Evolutionary conservation across 2,113 vertebrate species (phyloP), one percentile per base, ranked within the genome.

Genomic region (Piaya cayana): DNA sequence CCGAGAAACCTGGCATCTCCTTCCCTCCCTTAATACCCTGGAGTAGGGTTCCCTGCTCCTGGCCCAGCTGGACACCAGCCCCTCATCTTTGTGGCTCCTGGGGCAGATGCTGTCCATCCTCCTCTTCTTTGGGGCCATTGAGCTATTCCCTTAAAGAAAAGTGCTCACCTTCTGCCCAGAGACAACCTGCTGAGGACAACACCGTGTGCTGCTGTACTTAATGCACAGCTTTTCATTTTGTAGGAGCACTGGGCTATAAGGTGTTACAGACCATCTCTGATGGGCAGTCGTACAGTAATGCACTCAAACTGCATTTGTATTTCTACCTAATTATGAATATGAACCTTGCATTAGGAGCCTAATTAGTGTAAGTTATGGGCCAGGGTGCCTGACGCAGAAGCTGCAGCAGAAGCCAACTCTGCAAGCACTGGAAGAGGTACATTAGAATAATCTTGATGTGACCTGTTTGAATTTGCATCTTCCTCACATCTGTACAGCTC

Each of bases 381-480:
- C 52, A 26, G 14, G 53, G 25, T 58, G 39, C 90, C 92, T 32
- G 60, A 84, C 77, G 77, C 77, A 84, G 81, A 74, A 78, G 58
- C 55, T 77, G 42, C 45, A 60, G 58, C 52, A 65, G 53, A 85
- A 93, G 70, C 67, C 63, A 85, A 34, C 36, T 67, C 84, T 50
- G 53, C 59, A 80, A 82, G 71, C 6, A 26, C 36, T 0, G 0
- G 69, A 91, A 91, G 53, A 93, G 59, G 43, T 65, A 68, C 93
- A 93, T 94, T 72, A 83, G 85, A 83, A 80, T 85, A 62, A 77
- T 82, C 55, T 82, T 53, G 50, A 55, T 77, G 37, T 70, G 85
- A 92, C 68, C 79, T 65, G 39, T 17, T 95, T 91, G 82, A 86
- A 94, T 95, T 95, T 80, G 52, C 50, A 80, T 84, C 45, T 88